Evolutionary conservation across 2,888 invertebrate genomes (phyloP).

Genomic region (Eupithecia subumbrata): DNA sequence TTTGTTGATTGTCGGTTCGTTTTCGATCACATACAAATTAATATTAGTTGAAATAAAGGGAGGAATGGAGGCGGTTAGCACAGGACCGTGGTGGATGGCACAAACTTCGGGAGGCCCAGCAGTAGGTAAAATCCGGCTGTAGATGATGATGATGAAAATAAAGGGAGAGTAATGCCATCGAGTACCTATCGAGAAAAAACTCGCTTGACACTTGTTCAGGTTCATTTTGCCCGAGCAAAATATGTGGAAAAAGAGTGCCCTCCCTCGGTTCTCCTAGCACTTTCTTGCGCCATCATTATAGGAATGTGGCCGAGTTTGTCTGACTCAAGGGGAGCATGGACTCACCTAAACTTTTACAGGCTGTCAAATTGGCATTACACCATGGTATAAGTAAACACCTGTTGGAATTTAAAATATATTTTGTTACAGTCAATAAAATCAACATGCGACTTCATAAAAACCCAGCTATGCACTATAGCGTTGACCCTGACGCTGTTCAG

Average conservation of each 20-base stretch:
- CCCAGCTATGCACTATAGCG: constrained; percentile 83
- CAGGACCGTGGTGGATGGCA: no score
- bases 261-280: no score
- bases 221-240: not conserved
- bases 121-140: no score
- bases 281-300: not conserved
- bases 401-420: not conserved
- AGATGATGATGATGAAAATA: not conserved
- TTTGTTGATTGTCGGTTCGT: not conserved
- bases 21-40: no score
- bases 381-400: not conserved
- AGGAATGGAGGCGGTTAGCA: no score
- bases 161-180: not conserved
- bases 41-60: no score
- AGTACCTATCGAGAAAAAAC: not conserved
- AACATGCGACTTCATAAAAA: constrained; percentile 67
- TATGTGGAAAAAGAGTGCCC: no score
- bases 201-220: not conserved
- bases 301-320: not conserved
- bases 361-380: not conserved
- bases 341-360: not conserved
- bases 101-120: no score
- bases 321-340: not conserved
- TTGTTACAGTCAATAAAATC: constrained; percentile 71
- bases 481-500: constrained; percentile 85